A percentile compares a stretch with the other conserved stretches of the same genome.
Evolutionary conservation across 2,113 vertebrate species (phyloP).

Genomic region (Rousettus leschenaultii): DNA sequence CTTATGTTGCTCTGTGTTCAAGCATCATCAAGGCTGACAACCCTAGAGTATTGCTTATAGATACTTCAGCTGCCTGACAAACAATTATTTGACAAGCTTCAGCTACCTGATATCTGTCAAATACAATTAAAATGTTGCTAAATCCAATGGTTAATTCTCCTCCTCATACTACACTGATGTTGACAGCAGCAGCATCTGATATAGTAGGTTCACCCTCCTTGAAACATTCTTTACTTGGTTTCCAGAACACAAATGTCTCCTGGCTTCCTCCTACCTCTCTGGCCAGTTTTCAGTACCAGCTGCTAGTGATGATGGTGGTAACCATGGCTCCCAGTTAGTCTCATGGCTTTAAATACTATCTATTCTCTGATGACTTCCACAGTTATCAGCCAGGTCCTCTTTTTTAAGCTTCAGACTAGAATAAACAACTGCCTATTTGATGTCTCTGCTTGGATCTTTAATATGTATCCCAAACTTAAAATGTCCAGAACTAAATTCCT

Average conservation of each 20-base stretch:
- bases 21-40: background rate
- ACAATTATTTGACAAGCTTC: background rate
- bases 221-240: background rate
- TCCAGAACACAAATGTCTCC: background rate
- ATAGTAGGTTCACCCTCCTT: background rate
- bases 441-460: background rate
- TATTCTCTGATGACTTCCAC: background rate
- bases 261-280: background rate
- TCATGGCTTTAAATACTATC: constrained; percentile 14
- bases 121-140: background rate
- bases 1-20: background rate
- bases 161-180: background rate
- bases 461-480: background rate
- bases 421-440: background rate
- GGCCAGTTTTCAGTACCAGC: background rate
- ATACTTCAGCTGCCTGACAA: background rate
- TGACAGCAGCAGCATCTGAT: background rate
- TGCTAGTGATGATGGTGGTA: background rate
- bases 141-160: background rate
- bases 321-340: background rate
- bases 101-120: background rate
- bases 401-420: background rate
- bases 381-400: background rate
- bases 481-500: background rate
- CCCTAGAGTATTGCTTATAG: background rate